Percentiles rank a stretch among this genome's conserved stretches.
Conservation (phyloP, 2,797 vertebrate genomes). For the Microctenopoma lineatum region DNA sequence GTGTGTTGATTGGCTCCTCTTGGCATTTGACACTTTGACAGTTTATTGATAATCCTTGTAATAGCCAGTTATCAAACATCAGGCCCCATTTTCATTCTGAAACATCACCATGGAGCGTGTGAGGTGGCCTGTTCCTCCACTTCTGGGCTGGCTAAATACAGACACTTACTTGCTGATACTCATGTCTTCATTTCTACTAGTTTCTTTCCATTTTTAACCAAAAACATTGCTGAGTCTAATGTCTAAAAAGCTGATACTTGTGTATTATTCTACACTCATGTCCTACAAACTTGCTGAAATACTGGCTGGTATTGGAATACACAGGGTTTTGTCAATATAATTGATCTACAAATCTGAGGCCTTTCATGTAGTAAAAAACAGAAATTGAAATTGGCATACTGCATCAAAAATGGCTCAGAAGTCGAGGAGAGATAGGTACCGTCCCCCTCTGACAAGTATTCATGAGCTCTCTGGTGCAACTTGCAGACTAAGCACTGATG, state of each 20-base stretch:
- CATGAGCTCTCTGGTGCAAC: conserved; percentile 19
- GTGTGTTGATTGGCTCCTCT: conserved; percentile 41
- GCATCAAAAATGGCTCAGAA: conserved; percentile 14
- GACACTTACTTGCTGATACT: neutral
- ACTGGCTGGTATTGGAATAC: neutral
- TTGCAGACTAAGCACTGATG: conserved; percentile 23
- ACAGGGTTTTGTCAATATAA: neutral
- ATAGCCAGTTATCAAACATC: conserved; percentile 14
- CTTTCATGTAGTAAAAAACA: neutral
- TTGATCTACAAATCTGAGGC: neutral
- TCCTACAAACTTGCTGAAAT: neutral
- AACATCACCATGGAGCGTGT: conserved; percentile 5
- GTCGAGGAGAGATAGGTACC: conserved; percentile 4
- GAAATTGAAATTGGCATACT: conserved; percentile 13
- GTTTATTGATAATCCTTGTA: conserved; percentile 25
- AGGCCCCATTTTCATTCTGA: conserved; percentile 1
- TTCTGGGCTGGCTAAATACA: neutral
- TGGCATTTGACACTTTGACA: conserved; percentile 26
- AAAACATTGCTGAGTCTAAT: neutral
- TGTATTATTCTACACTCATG: neutral
- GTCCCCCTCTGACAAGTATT: conserved; percentile 13
- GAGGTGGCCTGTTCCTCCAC: neutral
- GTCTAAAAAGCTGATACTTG: neutral
- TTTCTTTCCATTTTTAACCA: conserved; percentile 1
- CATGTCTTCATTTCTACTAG: neutral